Base-by-base conservation (phyloP, 1,140 invertebrate genomes). In the Hermatobates lingyangjiaoensis region DNA sequence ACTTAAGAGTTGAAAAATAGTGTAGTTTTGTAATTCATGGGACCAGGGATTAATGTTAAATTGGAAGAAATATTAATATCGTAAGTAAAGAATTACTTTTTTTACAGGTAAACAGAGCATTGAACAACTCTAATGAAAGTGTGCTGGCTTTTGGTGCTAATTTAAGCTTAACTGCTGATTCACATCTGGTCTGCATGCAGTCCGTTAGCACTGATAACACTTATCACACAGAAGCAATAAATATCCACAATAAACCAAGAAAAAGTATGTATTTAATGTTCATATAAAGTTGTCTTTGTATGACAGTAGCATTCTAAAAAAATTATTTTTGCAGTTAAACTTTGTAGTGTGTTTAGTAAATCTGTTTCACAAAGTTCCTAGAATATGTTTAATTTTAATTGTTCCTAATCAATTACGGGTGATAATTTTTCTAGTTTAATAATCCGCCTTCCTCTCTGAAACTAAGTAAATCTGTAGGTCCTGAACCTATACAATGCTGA, bases 151-250 rank as follows among this genome's bases (percentile, higher is more conserved):
- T 88, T 58, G 85, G 79, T 3, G 81, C 81, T 0, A 86, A 83
- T 61, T 87, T 90, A 60, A 87, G 82, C 54, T 67, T 74, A 2
- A 66, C 74, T 50, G 86, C 86, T 2, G 87, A 92, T 64, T 87
- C 86, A 0, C 87, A 92, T 69, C 71, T 91, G 54, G 86, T 91
- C 5, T 90, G 86, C 64, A 82, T 90, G 61, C 87, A 90, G 66
- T 77, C 76, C 3, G 74, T 77, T 56, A 69, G 73, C 55, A 77
- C 80, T 54, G 81, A 82, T 52, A 80, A 77, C 58, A 68, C 64
- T 52, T 77, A 77, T 57, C 80, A 84, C 58, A 89, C 87, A 2
- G 84, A 90, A 64, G 83, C 87, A 1, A 89, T 90, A 52, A 89
- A 88, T 60, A 87, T 88, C 52, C 79, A 86, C 59, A 83, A 83